Conservation (phyloP, 2,888 invertebrate genomes). For the Alitta virens region DNA sequence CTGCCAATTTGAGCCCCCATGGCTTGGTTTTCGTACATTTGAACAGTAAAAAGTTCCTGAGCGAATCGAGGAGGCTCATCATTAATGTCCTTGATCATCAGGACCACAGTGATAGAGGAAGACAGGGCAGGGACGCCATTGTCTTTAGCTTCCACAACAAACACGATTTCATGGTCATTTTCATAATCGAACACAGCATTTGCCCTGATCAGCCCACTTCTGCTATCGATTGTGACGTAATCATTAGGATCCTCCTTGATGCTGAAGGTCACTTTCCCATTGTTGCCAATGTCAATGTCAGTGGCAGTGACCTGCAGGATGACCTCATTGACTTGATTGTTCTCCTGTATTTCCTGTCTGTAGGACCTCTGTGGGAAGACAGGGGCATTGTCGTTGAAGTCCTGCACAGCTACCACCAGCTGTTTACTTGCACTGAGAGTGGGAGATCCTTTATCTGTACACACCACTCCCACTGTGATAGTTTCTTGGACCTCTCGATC, state of each 20-base stretch:
- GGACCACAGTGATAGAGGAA: not conserved
- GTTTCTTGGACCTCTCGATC: conserved; percentile 12
- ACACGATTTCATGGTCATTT: not conserved
- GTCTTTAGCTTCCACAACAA: conserved; percentile 6
- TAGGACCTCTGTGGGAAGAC: conserved; percentile 9
- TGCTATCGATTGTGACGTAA: conserved; percentile 1
- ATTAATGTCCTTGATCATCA: conserved; percentile 9
- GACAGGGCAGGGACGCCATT: not conserved
- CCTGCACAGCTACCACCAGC: conserved; percentile 7
- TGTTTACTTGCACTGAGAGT: not conserved
- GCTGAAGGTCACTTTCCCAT: conserved; percentile 4
- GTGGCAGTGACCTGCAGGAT: conserved; percentile 12
- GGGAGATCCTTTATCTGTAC: conserved; percentile 10
- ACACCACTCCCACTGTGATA: conserved; percentile 3
- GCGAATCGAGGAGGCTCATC: conserved; percentile 18
- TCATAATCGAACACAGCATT: conserved; percentile 12
- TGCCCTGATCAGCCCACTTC: conserved; percentile 5
- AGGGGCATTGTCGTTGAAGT: conserved; percentile 20
- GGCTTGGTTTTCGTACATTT: conserved; percentile 18
- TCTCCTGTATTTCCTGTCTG: conserved; percentile 10
- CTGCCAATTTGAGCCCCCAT: conserved; percentile 17
- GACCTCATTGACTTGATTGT: conserved; percentile 9
- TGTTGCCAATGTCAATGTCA: conserved; percentile 13
- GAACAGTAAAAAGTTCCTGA: conserved; percentile 8
- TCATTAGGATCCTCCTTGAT: conserved; percentile 3